Base-by-base conservation (phyloP, 1,140 invertebrate genomes). In the Bombus superbus region DNA sequence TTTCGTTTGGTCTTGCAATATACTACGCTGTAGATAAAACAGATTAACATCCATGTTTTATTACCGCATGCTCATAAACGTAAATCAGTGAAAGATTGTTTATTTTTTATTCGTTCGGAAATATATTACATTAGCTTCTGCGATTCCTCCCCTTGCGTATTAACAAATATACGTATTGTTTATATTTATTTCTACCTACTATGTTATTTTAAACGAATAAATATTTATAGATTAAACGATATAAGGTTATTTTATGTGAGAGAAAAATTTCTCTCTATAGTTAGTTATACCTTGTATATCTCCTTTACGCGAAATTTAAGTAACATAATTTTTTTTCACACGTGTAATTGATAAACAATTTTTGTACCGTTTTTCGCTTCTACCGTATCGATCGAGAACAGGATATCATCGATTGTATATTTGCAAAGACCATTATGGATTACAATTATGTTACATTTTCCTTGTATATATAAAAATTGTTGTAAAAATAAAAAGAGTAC, bases 341-440 rank as follows among this genome's bases (percentile, higher is more conserved):
- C 8, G 18, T 32, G 18, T 10, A 32, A 15, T 57, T 75, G 32
- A 57, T 28, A 22, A 25, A 47, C 11, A 32, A n/a, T 44, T 73
- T 72, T 28, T 42, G 47, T 53, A 73, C 32, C 1, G 44, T 62
- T 9, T 11, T 22, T n/a, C 6, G 3, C 10, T 79, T 64, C 83
- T 85, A 22, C 28, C 8, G 18, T 80, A 85, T 85, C 83, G 76
- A 85, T 85, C 22, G 76, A 85, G 64, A 85, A 71, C 1, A 9
- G 42, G 25, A 13, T 32, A 80, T 85, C 66, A 32, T 69, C 3
- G 22, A 71, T 44, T n/a, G 11, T 10, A 40, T 28, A 25, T 40
- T 62, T 44, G 1, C 13, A 10, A 53, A 35, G 25, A 57, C 3
- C 10, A 15, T 35, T 25, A 38, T 28, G 1, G 8, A 78, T 40